Conservation (phyloP, 1,140 invertebrate genomes). For the Trypoxylus dichotomus region DNA sequence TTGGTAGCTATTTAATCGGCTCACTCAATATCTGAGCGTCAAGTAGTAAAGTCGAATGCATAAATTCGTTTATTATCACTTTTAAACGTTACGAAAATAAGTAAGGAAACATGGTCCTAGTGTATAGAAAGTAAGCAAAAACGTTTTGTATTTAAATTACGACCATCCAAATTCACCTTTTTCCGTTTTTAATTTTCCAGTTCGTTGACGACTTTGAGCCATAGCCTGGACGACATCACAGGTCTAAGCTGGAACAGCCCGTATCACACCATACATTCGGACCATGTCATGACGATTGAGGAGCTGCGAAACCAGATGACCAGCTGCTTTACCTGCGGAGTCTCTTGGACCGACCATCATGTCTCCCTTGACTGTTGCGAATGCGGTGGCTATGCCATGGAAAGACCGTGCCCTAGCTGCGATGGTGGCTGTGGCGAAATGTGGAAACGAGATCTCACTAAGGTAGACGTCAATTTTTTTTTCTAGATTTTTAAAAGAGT, state of each 20-base stretch:
- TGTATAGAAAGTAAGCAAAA: no score
- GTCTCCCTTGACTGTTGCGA: constrained; percentile 79
- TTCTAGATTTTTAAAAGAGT: no score
- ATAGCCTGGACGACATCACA: constrained; percentile 49
- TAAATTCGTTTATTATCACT: no score
- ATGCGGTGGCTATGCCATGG: constrained; percentile 79
- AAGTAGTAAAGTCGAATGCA: no score
- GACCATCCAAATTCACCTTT: constrained; percentile 2
- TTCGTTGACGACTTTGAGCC: constrained; percentile 48
- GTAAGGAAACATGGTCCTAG: no score
- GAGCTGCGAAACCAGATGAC: constrained; percentile 70
- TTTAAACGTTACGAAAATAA: no score
- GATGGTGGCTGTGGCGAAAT: constrained; percentile 71
- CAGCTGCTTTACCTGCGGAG: constrained; percentile 80
- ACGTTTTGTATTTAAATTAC: no score
- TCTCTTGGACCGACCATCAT: constrained; percentile 79
- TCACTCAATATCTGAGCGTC: no score
- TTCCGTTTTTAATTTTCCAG: constrained; percentile 36
- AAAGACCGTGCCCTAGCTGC: constrained; percentile 75
- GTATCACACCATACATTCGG: constrained; percentile 43
- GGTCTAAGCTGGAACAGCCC: constrained; percentile 40
- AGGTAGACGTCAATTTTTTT: constrained; percentile 57
- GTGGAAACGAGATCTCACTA: constrained; percentile 78
- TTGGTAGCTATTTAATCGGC: no score
- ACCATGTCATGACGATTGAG: constrained; percentile 68